Evolutionary conservation across 2,888 invertebrate genomes (phyloP).

Genomic region (Charanyca ferruginea): DNA sequence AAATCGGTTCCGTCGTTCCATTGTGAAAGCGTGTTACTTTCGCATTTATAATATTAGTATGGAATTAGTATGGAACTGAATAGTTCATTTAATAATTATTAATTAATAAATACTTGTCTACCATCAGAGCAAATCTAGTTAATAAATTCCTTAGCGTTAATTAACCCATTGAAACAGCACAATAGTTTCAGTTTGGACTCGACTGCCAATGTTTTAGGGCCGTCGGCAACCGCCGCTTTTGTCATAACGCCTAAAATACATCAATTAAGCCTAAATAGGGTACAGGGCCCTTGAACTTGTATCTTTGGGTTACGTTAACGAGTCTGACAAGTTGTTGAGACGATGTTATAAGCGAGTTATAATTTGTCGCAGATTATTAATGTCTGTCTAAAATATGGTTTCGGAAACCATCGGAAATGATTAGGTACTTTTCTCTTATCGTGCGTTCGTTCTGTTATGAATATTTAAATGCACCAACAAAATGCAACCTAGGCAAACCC

Average conservation of each 20-base stretch:
- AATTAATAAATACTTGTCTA: slow-evolving; percentile 4
- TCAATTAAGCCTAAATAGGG: slow-evolving; percentile 53
- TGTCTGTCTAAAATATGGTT: background rate
- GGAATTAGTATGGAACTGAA: too few relatives aligned
- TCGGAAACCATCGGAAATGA: too few relatives aligned
- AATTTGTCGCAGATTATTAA: slow-evolving; percentile 1
- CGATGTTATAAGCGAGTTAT: background rate
- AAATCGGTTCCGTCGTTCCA: too few relatives aligned
- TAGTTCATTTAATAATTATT: slow-evolving; percentile 4
- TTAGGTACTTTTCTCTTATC: too few relatives aligned
- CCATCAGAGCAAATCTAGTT: slow-evolving; percentile 1
- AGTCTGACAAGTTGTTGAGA: slow-evolving; percentile 7
- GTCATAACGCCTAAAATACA: slow-evolving; percentile 40
- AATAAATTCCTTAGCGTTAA: slow-evolving; percentile 34
- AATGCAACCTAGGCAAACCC: too few relatives aligned
- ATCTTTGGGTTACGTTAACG: slow-evolving; percentile 23
- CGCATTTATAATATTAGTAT: too few relatives aligned
- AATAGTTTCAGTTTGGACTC: slow-evolving; percentile 46
- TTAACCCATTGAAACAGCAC: slow-evolving; percentile 50
- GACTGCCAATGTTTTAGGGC: slow-evolving; percentile 20
- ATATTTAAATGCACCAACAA: too few relatives aligned
- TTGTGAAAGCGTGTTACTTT: too few relatives aligned
- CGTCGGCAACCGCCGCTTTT: slow-evolving; percentile 25
- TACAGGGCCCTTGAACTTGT: slow-evolving; percentile 23
- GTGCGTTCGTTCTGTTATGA: too few relatives aligned